Base-by-base conservation (phyloP, 2,113 vertebrate species). In the Myiagra hebetior region DNA sequence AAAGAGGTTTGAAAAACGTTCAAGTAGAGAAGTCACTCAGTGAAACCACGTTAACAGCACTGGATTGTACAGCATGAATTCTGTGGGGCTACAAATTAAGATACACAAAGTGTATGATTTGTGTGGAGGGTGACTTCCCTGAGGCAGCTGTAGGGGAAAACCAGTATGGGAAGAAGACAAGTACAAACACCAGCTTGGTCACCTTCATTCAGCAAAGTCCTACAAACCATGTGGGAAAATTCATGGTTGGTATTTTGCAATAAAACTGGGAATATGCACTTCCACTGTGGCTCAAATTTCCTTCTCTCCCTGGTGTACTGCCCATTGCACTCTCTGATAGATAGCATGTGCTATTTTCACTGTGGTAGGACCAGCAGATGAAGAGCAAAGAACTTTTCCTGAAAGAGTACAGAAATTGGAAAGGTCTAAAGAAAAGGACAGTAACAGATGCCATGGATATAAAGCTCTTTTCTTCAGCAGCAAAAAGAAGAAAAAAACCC, bases 131-230 rank as follows among this genome's bases (percentile, higher is more conserved):
- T 11, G 42, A 50, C 57, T 46, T 69, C 1, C 0, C 27, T 44
- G 33, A 35, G 47, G 47, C 27, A 65, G n/a, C 15, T 55, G 5
- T 42, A 50, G 27, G 27, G 15, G 24, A 28, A 47, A 67, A 44
- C 6, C 8, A 10, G 10, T 1, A 23, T 1, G 22, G 30, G 21
- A 63, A 67, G 5, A 30, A 59, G 17, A 47, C 6, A 37, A 74
- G 6, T 70, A 59, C 0, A 0, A 74, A 23, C 14, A 18, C 3
- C 0, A 0, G 2, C 15, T 62, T 31, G 33, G 19, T 42, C 4
- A 1, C 9, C 12, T 72, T 28, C 7, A 24, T 72, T 65, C 56
- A 63, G 8, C 7, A 17, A 74, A 80, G 35, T 41, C 42, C 21
- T 37, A 23, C 15, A 52, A 78, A 35, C 6, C 8, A 7, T 0